phyloP scores from a whole-genome alignment of 2,113 vertebrate species.

The Nesogale talazaci region DNA sequence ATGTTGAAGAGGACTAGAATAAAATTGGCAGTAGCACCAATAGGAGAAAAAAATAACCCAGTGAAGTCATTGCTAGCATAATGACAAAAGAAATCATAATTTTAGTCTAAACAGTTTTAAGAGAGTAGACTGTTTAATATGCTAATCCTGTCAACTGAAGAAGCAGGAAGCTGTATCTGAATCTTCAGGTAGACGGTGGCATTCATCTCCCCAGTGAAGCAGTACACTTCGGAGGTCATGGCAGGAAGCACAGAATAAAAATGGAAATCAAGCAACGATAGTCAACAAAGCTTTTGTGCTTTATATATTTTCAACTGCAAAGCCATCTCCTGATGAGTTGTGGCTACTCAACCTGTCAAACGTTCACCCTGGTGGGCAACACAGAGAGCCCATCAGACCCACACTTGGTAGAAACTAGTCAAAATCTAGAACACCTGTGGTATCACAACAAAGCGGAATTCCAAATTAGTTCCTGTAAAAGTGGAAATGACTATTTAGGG shows the following conservation, averaged over 20 bases:
- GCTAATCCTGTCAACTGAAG: neutral
- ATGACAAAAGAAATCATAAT: slow-evolving; percentile 24
- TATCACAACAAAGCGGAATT: neutral
- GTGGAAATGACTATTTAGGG: slow-evolving; percentile 24
- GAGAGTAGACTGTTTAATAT: slow-evolving; percentile 38
- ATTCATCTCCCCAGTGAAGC: neutral
- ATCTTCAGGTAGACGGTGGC: slow-evolving; percentile 38
- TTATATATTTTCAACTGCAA: neutral
- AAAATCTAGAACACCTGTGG: slow-evolving; percentile 23
- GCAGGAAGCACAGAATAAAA: neutral
- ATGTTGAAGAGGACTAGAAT: neutral
- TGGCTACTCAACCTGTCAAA: slow-evolving; percentile 27
- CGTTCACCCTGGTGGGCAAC: slow-evolving; percentile 1
- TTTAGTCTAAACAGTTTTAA: neutral
- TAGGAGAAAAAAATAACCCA: neutral
- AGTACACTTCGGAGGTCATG: neutral
- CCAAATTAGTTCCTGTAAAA: slow-evolving; percentile 46
- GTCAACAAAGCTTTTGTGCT: neutral
- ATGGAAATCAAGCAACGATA: slow-evolving; percentile 37
- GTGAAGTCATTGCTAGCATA: neutral
- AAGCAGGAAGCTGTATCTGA: slow-evolving; percentile 39
- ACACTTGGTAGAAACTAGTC: neutral
- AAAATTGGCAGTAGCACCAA: neutral
- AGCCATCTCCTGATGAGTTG: slow-evolving; percentile 46
- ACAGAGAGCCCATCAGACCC: slow-evolving; percentile 31